phyloP scores from a whole-genome alignment of 2,113 vertebrate species.

The Dermatemys mawii region DNA sequence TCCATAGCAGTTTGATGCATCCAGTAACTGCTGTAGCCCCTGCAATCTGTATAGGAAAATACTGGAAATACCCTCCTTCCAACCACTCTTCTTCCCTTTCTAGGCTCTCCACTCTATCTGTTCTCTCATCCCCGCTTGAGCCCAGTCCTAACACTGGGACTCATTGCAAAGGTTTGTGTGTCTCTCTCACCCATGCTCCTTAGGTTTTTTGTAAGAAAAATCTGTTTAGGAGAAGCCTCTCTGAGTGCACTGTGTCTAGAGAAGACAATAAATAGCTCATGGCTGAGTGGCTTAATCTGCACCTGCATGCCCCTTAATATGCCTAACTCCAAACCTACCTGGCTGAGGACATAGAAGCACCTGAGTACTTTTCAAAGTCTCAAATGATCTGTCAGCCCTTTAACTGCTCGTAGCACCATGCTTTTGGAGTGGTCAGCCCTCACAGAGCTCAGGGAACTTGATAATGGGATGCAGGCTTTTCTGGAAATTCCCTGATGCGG shows the following conservation, averaged over 20 bases:
- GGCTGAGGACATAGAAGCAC: not conserved
- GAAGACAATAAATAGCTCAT: not conserved
- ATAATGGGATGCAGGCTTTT: not conserved
- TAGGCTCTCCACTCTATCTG: rapidly evolving
- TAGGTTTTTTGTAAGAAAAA: rapidly evolving
- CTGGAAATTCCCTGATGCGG: not conserved
- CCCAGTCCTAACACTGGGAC: not conserved
- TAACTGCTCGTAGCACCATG: not conserved
- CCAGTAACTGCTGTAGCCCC: not conserved
- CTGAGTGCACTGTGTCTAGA: not conserved
- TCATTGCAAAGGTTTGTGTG: not conserved
- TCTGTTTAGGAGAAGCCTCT: not conserved
- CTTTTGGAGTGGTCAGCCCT: not conserved
- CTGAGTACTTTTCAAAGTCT: not conserved
- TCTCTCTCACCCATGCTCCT: not conserved
- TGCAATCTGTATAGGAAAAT: not conserved
- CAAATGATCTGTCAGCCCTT: not conserved
- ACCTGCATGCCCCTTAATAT: not conserved
- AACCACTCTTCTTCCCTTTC: not conserved
- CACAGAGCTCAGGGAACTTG: not conserved
- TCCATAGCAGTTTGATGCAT: not conserved
- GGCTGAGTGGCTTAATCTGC: not conserved
- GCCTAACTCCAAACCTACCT: not conserved
- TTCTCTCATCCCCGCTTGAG: not conserved
- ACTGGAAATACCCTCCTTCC: not conserved